Conservation (phyloP, 2,888 invertebrate species). For the Cephus pulcher region DNA sequence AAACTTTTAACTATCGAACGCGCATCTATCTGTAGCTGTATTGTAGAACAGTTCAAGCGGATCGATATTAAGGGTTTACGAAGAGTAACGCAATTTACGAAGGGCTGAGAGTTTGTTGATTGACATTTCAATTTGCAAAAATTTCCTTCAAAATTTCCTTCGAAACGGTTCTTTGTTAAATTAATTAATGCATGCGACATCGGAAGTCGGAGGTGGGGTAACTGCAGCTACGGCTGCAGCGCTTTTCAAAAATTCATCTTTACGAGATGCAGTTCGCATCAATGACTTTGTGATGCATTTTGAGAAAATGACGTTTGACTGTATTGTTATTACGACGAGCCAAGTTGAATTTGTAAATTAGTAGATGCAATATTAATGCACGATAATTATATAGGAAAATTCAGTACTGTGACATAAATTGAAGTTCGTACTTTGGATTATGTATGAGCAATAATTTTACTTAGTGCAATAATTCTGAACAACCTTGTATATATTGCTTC, state of each 20-base stretch:
- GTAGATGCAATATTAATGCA: not conserved
- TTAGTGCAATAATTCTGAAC: too few relatives aligned
- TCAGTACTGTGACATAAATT: not conserved
- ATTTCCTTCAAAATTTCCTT: not conserved
- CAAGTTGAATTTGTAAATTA: not conserved
- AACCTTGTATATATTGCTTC: not conserved
- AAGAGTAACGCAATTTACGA: not conserved
- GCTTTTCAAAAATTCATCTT: not conserved
- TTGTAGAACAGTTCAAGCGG: not conserved
- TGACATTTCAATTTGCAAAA: too few relatives aligned
- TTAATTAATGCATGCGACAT: not conserved
- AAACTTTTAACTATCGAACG: too few relatives aligned
- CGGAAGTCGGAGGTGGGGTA: not conserved
- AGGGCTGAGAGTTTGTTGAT: too few relatives aligned
- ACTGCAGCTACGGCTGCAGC: not conserved
- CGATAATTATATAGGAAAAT: not conserved
- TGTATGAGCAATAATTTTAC: not conserved
- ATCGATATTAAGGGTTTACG: not conserved
- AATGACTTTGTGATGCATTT: not conserved
- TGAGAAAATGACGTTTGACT: not conserved
- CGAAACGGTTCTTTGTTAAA: not conserved
- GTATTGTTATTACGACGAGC: not conserved
- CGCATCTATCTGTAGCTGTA: not conserved
- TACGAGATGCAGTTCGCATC: not conserved
- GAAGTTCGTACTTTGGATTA: not conserved